phyloP scores from a whole-genome alignment of 2,888 invertebrate genomes.

The Rhopalosiphum nymphaeae region DNA sequence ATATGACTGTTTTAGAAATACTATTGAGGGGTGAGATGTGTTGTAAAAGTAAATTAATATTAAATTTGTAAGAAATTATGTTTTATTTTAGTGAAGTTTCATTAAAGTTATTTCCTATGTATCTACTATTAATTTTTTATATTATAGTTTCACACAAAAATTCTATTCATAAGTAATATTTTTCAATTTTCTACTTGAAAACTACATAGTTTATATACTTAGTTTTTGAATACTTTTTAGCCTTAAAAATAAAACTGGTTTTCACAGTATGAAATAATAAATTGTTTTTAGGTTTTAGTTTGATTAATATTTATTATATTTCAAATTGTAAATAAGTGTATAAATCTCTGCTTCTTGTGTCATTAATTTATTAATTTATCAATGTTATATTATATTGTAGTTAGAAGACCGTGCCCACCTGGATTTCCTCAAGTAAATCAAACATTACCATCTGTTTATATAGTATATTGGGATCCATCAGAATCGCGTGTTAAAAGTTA shows the following conservation, averaged over 20 bases:
- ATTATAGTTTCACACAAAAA: not conserved
- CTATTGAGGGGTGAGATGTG: no score
- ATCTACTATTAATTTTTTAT: not conserved
- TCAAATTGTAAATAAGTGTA: not conserved
- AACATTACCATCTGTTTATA: constrained; percentile 44
- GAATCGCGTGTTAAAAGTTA: constrained; percentile 47
- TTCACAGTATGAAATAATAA: not conserved
- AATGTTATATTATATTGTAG: constrained; percentile 38
- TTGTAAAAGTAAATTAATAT: not conserved
- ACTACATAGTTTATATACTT: not conserved
- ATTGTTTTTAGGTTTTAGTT: not conserved
- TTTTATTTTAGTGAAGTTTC: not conserved
- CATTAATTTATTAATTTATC: not conserved
- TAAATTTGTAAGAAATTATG: not conserved
- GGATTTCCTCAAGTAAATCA: constrained; percentile 59
- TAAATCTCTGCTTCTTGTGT: not conserved
- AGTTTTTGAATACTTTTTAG: not conserved
- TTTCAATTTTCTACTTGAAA: not conserved
- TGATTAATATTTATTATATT: not conserved
- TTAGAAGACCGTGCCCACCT: constrained; percentile 46
- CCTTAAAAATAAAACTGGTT: not conserved
- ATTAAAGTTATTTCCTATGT: not conserved
- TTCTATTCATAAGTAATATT: not conserved
- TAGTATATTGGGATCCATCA: constrained; percentile 50
- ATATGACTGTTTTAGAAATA: not conserved